These are phyloP conservation scores for Bombus waltoni DNA, from an alignment of 1,140 invertebrate genomes.

Conservation along the genomic window DNA sequence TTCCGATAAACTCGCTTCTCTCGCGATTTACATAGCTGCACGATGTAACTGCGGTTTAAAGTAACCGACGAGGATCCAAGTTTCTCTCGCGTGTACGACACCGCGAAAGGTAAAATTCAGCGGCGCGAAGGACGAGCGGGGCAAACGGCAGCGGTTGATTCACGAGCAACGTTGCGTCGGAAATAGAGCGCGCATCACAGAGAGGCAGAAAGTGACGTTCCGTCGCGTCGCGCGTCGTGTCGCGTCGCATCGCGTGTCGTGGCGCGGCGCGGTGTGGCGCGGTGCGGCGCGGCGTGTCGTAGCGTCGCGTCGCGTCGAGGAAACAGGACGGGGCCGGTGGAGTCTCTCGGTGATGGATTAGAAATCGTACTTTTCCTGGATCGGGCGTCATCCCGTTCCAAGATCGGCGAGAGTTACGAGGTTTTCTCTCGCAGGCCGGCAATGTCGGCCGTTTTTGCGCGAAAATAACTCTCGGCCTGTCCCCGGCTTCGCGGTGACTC, in stretches of 20 bases:
- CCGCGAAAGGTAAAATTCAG: neutral
- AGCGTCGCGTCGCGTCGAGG: neutral
- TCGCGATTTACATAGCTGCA: too few relatives aligned
- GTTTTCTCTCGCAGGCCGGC: conserved; percentile 63
- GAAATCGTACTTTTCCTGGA: conserved; percentile 75
- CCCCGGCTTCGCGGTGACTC: conserved; percentile 29
- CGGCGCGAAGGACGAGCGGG: too few relatives aligned
- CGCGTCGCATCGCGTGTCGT: neutral
- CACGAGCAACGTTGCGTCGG: neutral
- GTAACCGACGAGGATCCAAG: neutral
- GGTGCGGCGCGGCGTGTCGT: too few relatives aligned
- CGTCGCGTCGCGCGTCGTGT: neutral
- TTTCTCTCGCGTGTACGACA: neutral
- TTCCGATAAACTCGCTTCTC: too few relatives aligned
- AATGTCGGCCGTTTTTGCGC: conserved; percentile 61
- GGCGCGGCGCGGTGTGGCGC: too few relatives aligned
- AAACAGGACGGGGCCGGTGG: neutral
- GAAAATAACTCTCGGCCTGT: conserved; percentile 64
- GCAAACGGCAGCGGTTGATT: neutral
- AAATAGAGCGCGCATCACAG: conserved; percentile 9
- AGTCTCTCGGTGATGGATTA: conserved; percentile 63
- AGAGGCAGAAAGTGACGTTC: neutral
- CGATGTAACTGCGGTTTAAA: neutral
- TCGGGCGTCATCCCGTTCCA: conserved; percentile 68
- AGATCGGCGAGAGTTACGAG: conserved; percentile 69